These are phyloP conservation scores for Martes martes DNA, from an alignment of 2,113 vertebrate genomes.

Conservation along the genomic window DNA sequence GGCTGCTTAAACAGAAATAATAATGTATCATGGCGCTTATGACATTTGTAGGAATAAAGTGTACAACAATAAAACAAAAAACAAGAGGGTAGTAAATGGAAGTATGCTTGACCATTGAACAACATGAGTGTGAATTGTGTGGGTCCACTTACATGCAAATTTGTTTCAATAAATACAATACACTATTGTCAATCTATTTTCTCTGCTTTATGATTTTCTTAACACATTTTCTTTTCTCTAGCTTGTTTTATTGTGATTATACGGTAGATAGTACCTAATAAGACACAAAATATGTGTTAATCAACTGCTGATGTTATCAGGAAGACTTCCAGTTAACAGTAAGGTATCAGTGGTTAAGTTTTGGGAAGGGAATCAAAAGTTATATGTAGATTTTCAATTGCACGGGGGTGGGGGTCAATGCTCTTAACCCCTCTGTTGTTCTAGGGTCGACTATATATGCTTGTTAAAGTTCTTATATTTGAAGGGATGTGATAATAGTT, in stretches of 20 bases:
- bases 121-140: background rate
- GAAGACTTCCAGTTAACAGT: background rate
- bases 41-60: background rate
- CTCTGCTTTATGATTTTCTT: background rate
- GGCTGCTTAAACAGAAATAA: background rate
- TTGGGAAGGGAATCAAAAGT: background rate
- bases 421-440: background rate
- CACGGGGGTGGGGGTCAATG: background rate
- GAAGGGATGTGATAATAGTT: background rate
- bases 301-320: background rate
- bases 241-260: background rate
- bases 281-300: background rate
- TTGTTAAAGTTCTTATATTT: background rate
- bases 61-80: background rate
- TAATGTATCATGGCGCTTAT: background rate
- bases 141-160: background rate
- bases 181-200: background rate
- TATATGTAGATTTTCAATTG: background rate
- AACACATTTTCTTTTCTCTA: background rate
- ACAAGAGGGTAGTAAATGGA: background rate
- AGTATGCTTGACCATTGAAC: background rate
- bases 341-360: background rate
- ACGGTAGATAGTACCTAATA: background rate
- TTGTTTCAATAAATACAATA: background rate
- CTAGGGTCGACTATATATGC: background rate